Conservation (phyloP, 2,797 vertebrate genomes). For the Phyllotis vaccarum region DNA sequence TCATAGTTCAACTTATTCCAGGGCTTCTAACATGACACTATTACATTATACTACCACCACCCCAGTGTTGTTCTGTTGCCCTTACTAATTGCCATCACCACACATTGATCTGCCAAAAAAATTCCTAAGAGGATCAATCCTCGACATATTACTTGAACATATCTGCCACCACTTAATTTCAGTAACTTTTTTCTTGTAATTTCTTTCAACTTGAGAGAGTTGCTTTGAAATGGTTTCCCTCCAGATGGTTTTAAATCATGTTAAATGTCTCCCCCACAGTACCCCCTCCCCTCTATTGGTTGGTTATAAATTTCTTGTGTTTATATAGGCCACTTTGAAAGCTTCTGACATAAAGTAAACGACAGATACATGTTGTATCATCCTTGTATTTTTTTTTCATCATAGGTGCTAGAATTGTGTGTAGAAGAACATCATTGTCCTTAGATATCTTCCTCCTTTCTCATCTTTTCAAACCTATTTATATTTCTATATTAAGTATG, state of each 20-base stretch:
- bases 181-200: not conserved
- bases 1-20: not conserved
- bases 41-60: not conserved
- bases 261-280: not conserved
- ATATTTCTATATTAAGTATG: constrained; percentile 48
- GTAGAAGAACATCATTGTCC: constrained; percentile 11
- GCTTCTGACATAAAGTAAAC: constrained; percentile 41
- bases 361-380: constrained; percentile 24
- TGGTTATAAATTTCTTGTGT: not conserved
- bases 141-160: not conserved
- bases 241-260: constrained; percentile 44
- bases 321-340: constrained; percentile 24
- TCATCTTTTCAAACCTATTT: constrained; percentile 54
- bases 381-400: constrained; percentile 45
- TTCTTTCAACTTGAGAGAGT: not conserved
- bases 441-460: constrained; percentile 25
- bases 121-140: not conserved
- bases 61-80: not conserved
- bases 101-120: not conserved
- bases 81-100: not conserved
- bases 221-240: not conserved
- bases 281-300: not conserved
- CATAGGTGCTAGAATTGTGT: constrained; percentile 39
- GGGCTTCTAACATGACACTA: not conserved
- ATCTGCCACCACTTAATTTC: not conserved